Evolutionary conservation across 2,888 invertebrate genomes (phyloP).

Genomic region (Tinea trinotella): DNA sequence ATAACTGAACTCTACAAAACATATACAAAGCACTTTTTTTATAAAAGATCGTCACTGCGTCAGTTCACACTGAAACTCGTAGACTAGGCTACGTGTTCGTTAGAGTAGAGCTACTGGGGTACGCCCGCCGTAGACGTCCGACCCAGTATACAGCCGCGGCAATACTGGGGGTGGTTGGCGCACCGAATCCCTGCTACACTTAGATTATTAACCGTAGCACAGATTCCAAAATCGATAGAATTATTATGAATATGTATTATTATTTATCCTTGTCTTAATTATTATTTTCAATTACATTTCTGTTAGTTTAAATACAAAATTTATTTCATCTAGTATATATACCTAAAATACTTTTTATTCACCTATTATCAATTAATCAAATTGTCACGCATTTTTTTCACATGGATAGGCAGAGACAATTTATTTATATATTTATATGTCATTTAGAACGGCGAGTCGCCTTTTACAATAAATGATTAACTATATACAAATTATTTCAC

Average conservation of each 20-base stretch:
- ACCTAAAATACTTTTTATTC: too few relatives aligned
- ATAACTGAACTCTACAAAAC: neutral
- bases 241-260: neutral
- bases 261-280: neutral
- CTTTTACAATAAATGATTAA: too few relatives aligned
- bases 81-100: too few relatives aligned
- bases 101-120: neutral
- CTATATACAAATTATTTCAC: too few relatives aligned
- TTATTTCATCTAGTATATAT: too few relatives aligned
- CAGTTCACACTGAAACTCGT: constrained; percentile 12
- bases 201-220: constrained; percentile 56
- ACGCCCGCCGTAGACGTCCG: constrained; percentile 33
- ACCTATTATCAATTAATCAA: too few relatives aligned
- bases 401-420: too few relatives aligned
- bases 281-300: neutral
- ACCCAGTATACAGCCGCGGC: constrained; percentile 48
- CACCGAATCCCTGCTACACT: constrained; percentile 25
- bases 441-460: too few relatives aligned
- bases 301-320: too few relatives aligned
- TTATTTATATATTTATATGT: too few relatives aligned
- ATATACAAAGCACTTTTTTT: neutral
- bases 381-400: too few relatives aligned
- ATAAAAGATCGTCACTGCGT: neutral
- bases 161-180: constrained; percentile 31
- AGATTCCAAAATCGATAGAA: constrained; percentile 59